Percentiles rank a stretch among this genome's conserved stretches.
Evolutionary conservation across 2,888 invertebrate genomes (phyloP).

Genomic region (Temnothorax unifasciatus): DNA sequence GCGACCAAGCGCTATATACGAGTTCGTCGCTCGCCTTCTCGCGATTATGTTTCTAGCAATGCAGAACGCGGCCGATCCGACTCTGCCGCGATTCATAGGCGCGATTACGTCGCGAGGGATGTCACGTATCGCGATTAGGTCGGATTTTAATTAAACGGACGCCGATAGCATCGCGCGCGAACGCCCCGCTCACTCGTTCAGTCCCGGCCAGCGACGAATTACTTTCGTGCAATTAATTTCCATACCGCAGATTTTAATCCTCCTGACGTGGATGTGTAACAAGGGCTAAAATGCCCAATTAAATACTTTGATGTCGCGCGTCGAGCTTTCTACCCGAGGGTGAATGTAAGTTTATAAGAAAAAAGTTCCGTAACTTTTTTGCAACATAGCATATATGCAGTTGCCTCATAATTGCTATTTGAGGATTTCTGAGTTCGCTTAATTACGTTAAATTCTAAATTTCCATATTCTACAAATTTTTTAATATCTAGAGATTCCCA

Average conservation of each 20-base stretch:
- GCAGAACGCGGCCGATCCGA: neutral
- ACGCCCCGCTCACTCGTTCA: neutral
- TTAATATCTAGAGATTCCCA: neutral
- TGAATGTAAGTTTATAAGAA: neutral
- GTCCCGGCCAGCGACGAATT: constrained; percentile 7
- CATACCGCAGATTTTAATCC: constrained; percentile 48
- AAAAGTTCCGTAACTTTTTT: constrained; percentile 9
- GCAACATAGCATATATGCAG: neutral
- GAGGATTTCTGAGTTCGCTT: neutral
- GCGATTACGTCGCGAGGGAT: constrained; percentile 42
- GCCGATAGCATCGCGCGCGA: constrained; percentile 31
- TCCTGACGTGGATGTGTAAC: constrained; percentile 32
- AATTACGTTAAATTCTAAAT: neutral
- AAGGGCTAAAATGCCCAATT: constrained; percentile 36
- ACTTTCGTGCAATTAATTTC: constrained; percentile 51
- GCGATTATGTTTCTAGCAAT: constrained; percentile 25
- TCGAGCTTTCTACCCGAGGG: neutral
- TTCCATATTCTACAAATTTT: neutral
- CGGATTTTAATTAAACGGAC: constrained; percentile 51
- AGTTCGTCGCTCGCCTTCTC: neutral
- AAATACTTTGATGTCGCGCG: constrained; percentile 16
- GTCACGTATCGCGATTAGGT: constrained; percentile 52
- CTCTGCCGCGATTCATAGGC: constrained; percentile 16
- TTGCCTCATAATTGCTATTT: neutral
- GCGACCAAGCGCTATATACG: neutral